Evolutionary conservation across 2,113 vertebrate species (phyloP).

Genomic region (Ctenomys sociabilis): DNA sequence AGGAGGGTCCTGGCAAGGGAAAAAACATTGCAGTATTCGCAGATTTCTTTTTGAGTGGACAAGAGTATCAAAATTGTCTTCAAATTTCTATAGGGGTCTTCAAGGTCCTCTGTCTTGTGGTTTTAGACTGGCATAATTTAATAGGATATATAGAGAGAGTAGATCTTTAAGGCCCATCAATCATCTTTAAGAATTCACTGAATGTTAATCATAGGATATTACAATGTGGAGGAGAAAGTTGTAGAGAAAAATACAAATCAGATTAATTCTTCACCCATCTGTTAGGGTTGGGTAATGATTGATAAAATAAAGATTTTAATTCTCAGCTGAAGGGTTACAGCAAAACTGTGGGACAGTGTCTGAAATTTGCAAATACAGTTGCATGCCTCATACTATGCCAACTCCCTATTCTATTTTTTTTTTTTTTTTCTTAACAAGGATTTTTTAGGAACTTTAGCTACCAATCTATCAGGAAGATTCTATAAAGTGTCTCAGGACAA

Average conservation of each 20-base stretch:
- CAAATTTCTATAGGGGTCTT: constrained; percentile 92
- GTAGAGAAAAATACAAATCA: constrained; percentile 74
- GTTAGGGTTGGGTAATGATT: constrained; percentile 73
- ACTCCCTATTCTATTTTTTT: constrained; percentile 21
- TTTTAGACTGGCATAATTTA: constrained; percentile 64
- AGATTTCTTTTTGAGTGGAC: constrained; percentile 92
- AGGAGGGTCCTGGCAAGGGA: constrained; percentile 98
- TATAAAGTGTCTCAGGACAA: constrained; percentile 12
- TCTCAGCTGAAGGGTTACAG: constrained; percentile 75
- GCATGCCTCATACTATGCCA: constrained; percentile 21
- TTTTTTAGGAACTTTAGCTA: constrained; percentile 40
- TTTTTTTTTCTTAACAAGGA: constrained; percentile 16
- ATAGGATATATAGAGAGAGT: constrained; percentile 67
- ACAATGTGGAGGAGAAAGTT: constrained; percentile 71
- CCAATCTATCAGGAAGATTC: constrained; percentile 41
- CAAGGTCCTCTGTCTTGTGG: constrained; percentile 74
- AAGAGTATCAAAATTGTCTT: constrained; percentile 93
- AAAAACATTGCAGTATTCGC: constrained; percentile 91
- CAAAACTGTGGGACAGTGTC: constrained; percentile 53
- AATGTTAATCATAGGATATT: constrained; percentile 75
- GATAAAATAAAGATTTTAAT: constrained; percentile 79
- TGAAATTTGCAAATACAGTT: constrained; percentile 61
- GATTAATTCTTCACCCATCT: constrained; percentile 77
- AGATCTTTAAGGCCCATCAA: constrained; percentile 75
- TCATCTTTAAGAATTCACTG: constrained; percentile 80